A percentile compares a stretch with the other conserved stretches of the same genome.
These are phyloP conservation scores for Marmota flaviventris DNA, from an alignment of 2,113 vertebrate genomes.

Conservation along the genomic window DNA sequence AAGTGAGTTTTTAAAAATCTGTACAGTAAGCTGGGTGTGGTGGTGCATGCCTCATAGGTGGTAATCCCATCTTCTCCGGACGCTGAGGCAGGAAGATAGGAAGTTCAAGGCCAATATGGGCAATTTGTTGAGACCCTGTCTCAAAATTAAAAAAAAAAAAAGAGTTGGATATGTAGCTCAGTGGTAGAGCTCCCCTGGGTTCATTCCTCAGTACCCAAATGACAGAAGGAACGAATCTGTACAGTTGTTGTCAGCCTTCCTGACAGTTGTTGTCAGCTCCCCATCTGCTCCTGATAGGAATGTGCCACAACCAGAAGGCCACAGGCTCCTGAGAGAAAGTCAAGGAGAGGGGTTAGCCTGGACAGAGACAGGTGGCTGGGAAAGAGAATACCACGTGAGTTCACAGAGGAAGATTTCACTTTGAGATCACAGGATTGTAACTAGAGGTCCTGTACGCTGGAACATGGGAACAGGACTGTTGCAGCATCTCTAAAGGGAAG, in stretches of 20 bases:
- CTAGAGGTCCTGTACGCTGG: neutral
- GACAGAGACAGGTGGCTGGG: neutral
- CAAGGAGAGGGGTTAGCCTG: neutral
- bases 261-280: no score
- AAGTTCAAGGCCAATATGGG: no score
- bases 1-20: neutral
- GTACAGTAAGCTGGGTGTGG: no score
- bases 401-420: neutral
- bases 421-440: neutral
- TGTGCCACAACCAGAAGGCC: neutral
- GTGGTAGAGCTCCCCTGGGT: no score
- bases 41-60: no score
- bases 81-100: no score
- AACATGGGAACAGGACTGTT: neutral
- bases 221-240: no score
- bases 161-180: no score
- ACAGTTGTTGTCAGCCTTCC: neutral
- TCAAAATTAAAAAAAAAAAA: no score
- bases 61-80: no score
- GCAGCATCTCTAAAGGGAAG: slow-evolving; percentile 60
- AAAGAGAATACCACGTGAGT: neutral
- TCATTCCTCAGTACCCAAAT: no score
- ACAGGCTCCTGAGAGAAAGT: neutral
- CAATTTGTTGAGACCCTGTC: no score
- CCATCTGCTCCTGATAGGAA: neutral